These are phyloP conservation scores for Torymus aiolomorphi DNA, from an alignment of 2,888 invertebrate genomes.

Conservation along the genomic window DNA sequence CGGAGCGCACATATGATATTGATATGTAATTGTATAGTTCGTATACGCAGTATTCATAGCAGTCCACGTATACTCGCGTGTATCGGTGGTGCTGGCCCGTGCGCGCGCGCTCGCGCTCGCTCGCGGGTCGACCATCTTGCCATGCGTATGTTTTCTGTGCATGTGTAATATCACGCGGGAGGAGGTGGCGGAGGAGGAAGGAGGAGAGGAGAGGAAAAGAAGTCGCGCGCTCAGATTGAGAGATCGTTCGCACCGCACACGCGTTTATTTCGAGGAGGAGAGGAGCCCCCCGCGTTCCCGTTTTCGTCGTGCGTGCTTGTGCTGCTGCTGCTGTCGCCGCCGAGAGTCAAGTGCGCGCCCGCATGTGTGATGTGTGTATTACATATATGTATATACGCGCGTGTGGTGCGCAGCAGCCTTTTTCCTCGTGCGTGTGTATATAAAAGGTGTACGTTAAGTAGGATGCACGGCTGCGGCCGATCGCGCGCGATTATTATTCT, in stretches of 20 bases:
- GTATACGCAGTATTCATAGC: no score
- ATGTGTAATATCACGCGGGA: no score
- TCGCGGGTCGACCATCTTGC: constrained; percentile 50
- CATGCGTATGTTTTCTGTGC: constrained; percentile 11
- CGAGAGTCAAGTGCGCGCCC: background rate
- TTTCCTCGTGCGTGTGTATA: background rate
- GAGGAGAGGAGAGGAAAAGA: no score
- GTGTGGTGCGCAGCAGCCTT: background rate
- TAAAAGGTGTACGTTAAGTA: background rate
- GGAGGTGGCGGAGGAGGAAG: no score
- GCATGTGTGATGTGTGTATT: background rate
- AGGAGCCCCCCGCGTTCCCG: background rate
- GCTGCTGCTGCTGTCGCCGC: background rate
- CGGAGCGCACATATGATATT: background rate
- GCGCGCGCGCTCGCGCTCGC: no score
- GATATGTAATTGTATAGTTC: no score
- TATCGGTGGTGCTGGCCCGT: no score
- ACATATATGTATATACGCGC: background rate
- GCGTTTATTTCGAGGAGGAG: no score
- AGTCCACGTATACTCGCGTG: no score
- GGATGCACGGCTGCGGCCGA: no score
- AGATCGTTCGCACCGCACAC: background rate
- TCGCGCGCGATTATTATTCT: no score
- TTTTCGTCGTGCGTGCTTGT: background rate
- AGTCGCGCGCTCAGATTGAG: background rate